Evolutionary conservation across 2,888 invertebrate genomes (phyloP).

Genomic region (Onthophagus sagittarius): DNA sequence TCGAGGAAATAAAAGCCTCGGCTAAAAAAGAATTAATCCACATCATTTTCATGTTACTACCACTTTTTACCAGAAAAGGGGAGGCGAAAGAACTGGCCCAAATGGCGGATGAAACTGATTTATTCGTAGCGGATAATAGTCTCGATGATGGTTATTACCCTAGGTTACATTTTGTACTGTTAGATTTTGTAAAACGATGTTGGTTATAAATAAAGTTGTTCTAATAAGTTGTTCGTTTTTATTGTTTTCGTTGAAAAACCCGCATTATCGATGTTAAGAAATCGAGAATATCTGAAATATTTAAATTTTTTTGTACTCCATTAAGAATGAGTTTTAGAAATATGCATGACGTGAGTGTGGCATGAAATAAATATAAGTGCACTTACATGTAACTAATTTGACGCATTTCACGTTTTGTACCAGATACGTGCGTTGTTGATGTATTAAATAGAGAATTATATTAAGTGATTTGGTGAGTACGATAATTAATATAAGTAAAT

Average conservation of each 20-base stretch:
- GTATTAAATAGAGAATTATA: no score
- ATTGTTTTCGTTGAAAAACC: background rate
- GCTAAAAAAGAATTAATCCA: conserved; percentile 26
- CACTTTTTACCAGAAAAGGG: conserved; percentile 43
- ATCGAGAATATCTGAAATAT: no score
- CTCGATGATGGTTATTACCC: conserved; percentile 10
- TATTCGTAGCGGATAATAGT: background rate
- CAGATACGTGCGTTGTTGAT: background rate
- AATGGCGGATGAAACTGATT: conserved; percentile 31
- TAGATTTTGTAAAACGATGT: conserved; percentile 16
- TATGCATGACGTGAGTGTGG: background rate
- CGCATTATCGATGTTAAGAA: no score
- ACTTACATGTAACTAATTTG: background rate
- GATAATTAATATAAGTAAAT: no score
- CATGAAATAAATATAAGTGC: background rate
- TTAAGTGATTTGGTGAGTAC: no score
- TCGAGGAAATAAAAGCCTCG: conserved; percentile 42
- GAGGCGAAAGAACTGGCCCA: conserved; percentile 43
- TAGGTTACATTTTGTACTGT: conserved; percentile 5
- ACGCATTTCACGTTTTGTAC: background rate
- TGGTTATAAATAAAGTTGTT: conserved; percentile 12
- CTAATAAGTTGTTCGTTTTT: background rate
- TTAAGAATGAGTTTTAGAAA: background rate
- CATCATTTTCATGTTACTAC: conserved; percentile 43
- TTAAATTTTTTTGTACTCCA: no score